Conservation (phyloP, 2,113 vertebrate species). For the Melanotaenia duboulayi region DNA sequence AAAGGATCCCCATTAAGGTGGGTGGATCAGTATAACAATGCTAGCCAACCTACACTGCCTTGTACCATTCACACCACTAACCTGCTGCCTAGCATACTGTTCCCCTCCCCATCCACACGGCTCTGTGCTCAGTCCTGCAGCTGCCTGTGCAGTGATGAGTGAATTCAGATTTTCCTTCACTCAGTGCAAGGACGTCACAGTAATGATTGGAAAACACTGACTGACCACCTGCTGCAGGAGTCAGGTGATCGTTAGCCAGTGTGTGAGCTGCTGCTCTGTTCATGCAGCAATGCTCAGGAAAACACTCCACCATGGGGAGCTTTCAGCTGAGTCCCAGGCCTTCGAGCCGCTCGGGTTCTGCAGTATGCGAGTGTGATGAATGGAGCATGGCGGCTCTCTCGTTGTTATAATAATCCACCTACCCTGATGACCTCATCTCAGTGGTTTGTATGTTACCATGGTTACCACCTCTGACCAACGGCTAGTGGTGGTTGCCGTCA, state of each 20-base stretch:
- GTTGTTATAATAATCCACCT: conserved; percentile 99
- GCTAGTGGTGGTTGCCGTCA: conserved; percentile 68
- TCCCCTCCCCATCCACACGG: conserved; percentile 27
- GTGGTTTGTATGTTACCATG: conserved; percentile 85
- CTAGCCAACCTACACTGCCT: conserved; percentile 83
- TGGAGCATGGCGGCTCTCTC: conserved; percentile 72
- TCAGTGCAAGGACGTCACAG: conserved; percentile 4
- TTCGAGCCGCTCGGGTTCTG: conserved; percentile 37
- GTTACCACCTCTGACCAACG: conserved; percentile 70
- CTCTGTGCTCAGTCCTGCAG: background rate
- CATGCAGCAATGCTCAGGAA: conserved; percentile 17
- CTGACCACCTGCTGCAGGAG: conserved; percentile 19
- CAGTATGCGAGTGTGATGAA: conserved; percentile 74
- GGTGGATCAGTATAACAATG: conserved; percentile 99
- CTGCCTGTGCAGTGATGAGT: conserved; percentile 6
- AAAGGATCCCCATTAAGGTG: conserved; percentile 99
- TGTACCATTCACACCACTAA: conserved; percentile 73
- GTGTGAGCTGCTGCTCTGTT: conserved; percentile 22
- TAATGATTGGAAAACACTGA: conserved; percentile 13
- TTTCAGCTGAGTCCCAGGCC: conserved; percentile 31
- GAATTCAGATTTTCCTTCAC: background rate
- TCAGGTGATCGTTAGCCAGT: conserved; percentile 35
- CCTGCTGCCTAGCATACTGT: conserved; percentile 67
- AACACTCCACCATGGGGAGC: conserved; percentile 2
- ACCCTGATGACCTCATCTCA: conserved; percentile 93